Conservation (phyloP, 2,797 vertebrate genomes). For the Salarias fasciatus region DNA sequence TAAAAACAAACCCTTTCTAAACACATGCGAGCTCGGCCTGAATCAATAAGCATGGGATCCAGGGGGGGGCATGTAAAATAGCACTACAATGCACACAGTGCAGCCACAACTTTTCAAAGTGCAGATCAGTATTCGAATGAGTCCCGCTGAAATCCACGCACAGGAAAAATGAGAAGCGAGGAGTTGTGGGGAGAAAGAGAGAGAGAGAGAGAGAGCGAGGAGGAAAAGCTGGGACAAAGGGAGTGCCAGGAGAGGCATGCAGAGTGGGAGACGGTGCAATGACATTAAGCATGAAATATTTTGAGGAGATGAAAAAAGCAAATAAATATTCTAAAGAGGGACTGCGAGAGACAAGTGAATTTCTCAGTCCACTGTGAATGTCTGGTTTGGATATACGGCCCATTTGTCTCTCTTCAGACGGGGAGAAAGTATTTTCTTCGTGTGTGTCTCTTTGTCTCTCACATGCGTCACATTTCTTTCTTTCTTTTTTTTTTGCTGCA, state of each 20-base stretch:
- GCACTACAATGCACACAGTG: too few relatives aligned
- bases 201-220: slow-evolving; percentile 24
- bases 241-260: slow-evolving; percentile 29
- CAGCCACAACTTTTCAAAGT: slow-evolving; percentile 43
- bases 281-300: slow-evolving; percentile 74
- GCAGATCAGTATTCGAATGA: slow-evolving; percentile 50
- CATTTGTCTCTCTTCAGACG: slow-evolving; percentile 59
- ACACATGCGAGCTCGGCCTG: slow-evolving; percentile 38
- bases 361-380: slow-evolving; percentile 61
- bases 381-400: slow-evolving; percentile 52
- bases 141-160: slow-evolving; percentile 24
- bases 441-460: slow-evolving; percentile 12
- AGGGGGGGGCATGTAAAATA: slow-evolving; percentile 56
- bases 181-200: slow-evolving; percentile 2
- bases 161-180: slow-evolving; percentile 12
- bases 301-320: slow-evolving; percentile 60
- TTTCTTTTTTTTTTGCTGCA: slow-evolving; percentile 18
- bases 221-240: slow-evolving; percentile 29
- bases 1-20: slow-evolving; percentile 27
- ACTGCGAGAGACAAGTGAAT: slow-evolving; percentile 37
- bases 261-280: slow-evolving; percentile 43
- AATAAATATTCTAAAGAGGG: slow-evolving; percentile 60
- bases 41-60: slow-evolving; percentile 56
- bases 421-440: slow-evolving; percentile 11
- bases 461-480: not conserved